Percentiles rank a stretch among this genome's conserved stretches.
Evolutionary conservation across 2,113 vertebrate genomes (phyloP).

Genomic region (Crotalus helleri): DNA sequence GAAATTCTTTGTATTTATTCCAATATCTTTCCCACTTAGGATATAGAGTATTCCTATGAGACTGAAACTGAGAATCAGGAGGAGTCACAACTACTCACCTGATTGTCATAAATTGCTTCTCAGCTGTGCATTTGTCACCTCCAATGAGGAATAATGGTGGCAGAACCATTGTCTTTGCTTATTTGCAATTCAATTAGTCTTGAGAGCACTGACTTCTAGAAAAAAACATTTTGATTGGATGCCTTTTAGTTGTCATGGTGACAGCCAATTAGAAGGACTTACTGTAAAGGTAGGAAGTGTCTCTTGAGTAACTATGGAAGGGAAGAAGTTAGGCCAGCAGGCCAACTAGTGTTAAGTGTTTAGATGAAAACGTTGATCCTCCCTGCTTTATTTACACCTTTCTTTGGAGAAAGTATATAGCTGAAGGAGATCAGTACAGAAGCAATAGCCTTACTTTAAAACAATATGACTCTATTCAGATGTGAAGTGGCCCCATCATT

Average conservation of each 20-base stretch:
- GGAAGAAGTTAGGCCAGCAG: background rate
- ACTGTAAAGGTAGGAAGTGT: background rate
- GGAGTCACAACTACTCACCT: background rate
- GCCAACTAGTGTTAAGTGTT: background rate
- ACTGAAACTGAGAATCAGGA: background rate
- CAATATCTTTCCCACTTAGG: background rate
- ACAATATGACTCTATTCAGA: background rate
- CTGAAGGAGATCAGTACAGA: background rate
- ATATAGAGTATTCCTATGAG: background rate
- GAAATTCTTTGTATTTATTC: background rate
- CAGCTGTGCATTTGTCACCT: too few relatives aligned
- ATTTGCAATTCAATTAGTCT: background rate
- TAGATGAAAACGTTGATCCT: background rate
- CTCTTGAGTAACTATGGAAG: background rate
- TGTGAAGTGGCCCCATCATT: background rate
- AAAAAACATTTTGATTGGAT: background rate
- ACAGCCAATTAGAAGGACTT: background rate
- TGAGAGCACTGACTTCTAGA: background rate
- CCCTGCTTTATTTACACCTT: background rate
- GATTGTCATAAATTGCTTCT: background rate
- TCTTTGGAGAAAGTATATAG: background rate
- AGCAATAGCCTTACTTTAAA: background rate
- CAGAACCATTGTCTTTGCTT: background rate
- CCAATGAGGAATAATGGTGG: background rate
- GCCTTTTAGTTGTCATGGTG: background rate